Conservation (phyloP, 37 sponge, comb jelly and placozoan genomes). For the Axinella damicornis region DNA sequence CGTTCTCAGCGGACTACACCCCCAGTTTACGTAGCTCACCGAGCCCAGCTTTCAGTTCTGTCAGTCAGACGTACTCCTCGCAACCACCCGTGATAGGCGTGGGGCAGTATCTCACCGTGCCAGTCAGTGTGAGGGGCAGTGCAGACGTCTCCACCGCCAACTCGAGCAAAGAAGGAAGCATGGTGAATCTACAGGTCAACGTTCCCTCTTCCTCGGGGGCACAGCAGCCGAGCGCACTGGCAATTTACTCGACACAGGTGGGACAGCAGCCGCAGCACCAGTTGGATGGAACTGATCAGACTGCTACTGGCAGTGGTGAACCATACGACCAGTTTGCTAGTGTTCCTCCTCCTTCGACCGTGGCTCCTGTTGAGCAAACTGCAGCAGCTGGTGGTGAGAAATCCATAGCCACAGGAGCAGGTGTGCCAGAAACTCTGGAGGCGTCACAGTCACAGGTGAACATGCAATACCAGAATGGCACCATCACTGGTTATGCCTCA, state of each 20-base stretch:
- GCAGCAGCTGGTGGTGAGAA: no score
- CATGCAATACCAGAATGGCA: background rate
- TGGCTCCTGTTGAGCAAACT: no score
- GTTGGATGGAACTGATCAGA: no score
- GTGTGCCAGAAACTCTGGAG: background rate
- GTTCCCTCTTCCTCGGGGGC: background rate
- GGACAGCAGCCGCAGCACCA: no score
- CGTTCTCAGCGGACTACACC: slow-evolving; percentile 17
- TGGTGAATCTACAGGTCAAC: background rate
- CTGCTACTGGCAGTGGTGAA: no score
- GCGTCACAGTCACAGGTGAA: background rate
- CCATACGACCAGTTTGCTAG: no score
- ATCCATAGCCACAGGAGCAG: no score
- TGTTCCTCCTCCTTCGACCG: no score
- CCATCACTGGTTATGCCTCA: no score
- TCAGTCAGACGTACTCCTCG: slow-evolving; percentile 38
- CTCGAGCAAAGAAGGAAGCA: slow-evolving; percentile 38
- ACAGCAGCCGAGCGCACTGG: no score
- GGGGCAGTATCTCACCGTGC: slow-evolving; percentile 16
- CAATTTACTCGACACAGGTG: no score
- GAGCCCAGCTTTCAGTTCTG: slow-evolving; percentile 55
- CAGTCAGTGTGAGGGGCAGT: slow-evolving; percentile 7
- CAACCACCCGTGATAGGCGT: slow-evolving; percentile 9
- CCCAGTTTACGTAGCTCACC: slow-evolving; percentile 25
- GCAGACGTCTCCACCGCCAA: background rate